phyloP scores from a whole-genome alignment of 2,113 vertebrate species.

The Camarhynchus parvulus region DNA sequence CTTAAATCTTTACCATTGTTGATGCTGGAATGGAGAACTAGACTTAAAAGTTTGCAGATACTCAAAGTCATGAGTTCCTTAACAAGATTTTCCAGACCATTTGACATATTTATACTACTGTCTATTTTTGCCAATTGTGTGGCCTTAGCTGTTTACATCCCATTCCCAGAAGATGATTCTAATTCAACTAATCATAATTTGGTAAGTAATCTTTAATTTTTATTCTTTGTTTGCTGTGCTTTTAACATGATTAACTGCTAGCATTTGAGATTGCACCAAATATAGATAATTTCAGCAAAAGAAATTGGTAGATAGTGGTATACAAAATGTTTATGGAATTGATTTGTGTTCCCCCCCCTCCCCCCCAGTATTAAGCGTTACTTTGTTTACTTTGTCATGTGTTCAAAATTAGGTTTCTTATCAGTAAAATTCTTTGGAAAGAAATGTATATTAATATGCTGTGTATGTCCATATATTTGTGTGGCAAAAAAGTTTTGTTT shows the following conservation, averaged over 20 bases:
- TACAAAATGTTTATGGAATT: neutral
- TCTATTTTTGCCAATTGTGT: constrained; percentile 99
- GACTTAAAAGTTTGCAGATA: neutral
- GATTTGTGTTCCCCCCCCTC: neutral
- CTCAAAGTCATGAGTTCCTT: constrained; percentile 76
- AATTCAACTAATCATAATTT: constrained; percentile 99
- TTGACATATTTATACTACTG: constrained; percentile 99
- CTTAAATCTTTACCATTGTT: neutral
- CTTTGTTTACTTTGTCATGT: neutral
- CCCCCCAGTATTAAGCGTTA: neutral
- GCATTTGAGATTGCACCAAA: neutral
- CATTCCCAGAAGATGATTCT: constrained; percentile 98
- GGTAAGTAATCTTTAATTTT: constrained; percentile 83
- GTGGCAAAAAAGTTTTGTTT: neutral
- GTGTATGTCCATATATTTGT: neutral
- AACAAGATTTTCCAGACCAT: constrained; percentile 89
- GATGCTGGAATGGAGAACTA: neutral
- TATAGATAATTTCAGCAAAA: neutral
- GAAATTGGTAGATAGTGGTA: neutral
- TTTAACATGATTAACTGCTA: neutral
- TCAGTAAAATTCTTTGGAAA: constrained; percentile 12
- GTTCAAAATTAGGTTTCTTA: constrained; percentile 13
- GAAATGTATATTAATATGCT: neutral
- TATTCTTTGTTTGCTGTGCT: neutral
- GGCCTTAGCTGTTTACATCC: constrained; percentile 99